phyloP scores from a whole-genome alignment of 2,797 vertebrate genomes.

The Coregonus ussuriensis region DNA sequence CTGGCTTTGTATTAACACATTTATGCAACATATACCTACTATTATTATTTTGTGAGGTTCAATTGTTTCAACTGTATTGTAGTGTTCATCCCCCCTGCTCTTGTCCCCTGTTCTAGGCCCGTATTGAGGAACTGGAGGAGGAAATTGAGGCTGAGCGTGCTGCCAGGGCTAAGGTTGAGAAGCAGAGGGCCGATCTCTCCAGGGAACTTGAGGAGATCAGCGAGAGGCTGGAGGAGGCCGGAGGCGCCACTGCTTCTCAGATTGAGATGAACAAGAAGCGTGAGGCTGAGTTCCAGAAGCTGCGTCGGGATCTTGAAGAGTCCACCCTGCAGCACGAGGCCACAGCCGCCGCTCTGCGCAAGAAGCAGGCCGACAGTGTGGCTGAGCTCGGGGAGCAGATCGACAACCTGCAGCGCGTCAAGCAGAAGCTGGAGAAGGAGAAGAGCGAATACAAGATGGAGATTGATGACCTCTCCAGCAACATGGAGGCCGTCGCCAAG shows the following conservation, averaged over 20 bases:
- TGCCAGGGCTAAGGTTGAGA: conserved; percentile 74
- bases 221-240: conserved; percentile 76
- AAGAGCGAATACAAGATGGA: conserved; percentile 81
- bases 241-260: conserved; percentile 71
- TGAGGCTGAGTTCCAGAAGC: conserved; percentile 76
- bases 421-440: conserved; percentile 81
- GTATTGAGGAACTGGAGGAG: conserved; percentile 69
- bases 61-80: no score
- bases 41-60: no score
- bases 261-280: conserved; percentile 76
- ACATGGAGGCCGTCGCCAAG: conserved; percentile 76
- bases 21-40: no score
- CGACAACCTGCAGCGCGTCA: conserved; percentile 75
- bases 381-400: conserved; percentile 77
- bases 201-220: conserved; percentile 80
- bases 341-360: conserved; percentile 62
- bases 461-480: conserved; percentile 68
- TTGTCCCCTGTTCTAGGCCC: no score
- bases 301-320: conserved; percentile 74
- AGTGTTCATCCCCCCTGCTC: no score
- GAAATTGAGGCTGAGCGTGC: conserved; percentile 76
- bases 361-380: conserved; percentile 73
- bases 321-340: conserved; percentile 49
- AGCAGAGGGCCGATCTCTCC: conserved; percentile 74
- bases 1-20: conserved; percentile 43